Evolutionary conservation across 2,888 invertebrate species (phyloP), one percentile per base, ranked within the genome.

Genomic region (Drosophila anceps): DNA sequence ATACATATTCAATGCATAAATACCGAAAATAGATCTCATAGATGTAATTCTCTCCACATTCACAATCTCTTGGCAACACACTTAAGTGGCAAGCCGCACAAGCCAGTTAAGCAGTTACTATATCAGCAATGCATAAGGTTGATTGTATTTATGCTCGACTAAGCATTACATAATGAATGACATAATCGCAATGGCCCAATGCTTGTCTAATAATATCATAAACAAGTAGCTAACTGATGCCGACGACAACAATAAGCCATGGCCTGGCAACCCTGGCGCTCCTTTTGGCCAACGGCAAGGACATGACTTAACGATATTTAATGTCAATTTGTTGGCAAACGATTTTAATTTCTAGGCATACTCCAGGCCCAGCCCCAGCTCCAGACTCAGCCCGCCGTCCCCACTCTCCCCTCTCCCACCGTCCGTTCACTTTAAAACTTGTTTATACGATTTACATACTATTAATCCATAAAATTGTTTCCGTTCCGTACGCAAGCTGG

Each of bases 321-420:
- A 81, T 81, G 79, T 65, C 79, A 79, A 79, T 81, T 79, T 81
- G 76, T 81, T 63, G 62, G 63, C 77, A 73, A 79, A 77, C 53
- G 73, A 62, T 73, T 79, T 81, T 81, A 73, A 77, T 77, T 77
- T 74, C 35, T 78, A 65, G 65, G 6, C 61, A 20, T n/a, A 37
- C 54, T 5, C 2, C 46, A 10, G 27, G 1, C 31, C 0, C 6
- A 2, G 10, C 8, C 50, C 29, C n/a, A n/a, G n/a, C 54, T 5
- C 2, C 46, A 10, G 27, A 1, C 31, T 0, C 6, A 2, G 10
- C 8, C 50, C 29, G 5, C 39, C 15, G 15, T 0, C n/a, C 4
- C 7, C 41, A 7, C 24, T 24, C 2, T n/a, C n/a, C n/a, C n/a
- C n/a, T n/a, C n/a, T n/a, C 24, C 24, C 4, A 24, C 24, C 24